Base-by-base conservation (phyloP, 1,140 invertebrate genomes). In the Sitobion miscanthi region DNA sequence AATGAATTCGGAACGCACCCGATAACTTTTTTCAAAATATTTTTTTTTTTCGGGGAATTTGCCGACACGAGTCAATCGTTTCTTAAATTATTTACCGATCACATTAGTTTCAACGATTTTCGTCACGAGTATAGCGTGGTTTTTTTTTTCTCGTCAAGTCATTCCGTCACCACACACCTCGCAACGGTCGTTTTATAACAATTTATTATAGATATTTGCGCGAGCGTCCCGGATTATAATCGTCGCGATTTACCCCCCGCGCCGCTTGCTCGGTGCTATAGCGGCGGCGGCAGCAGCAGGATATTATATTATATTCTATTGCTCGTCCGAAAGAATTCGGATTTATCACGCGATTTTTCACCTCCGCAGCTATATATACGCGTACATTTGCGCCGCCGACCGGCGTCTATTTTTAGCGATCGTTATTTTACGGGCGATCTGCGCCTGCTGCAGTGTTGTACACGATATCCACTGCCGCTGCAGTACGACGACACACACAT, bases 401-500 rank as follows among this genome's bases (percentile, higher is more conserved):
- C 42, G 87, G 38, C 49, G 89, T 90, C 54, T 90, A 90, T 90
- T 90, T 90, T 90, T 90, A 90, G 57, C 89, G 54, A 57, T 57
- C 21, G 88, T 90, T 90, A 90, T 90, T 90, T 90, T 62, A 54
- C 88, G 88, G 88, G 14, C 35, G 88, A 90, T 42, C 35, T 35
- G 89, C 83, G 8, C 35, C 20, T 42, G 42, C 42, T 42, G 17
- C 14, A 0, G 49, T 17, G 49, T 52, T 52, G 11, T 17, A 52
- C 14, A 52, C 20, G 11, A 8, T 23, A 20, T 42, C 38, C 9
- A 25, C 23, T n/a, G 30, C 14, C n/a, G 62, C 62, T 77, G 62
- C 62, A 77, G 42, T 23, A 83, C 9, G 23, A 25, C 2, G 42
- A 54, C 21, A n/a, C 0, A 30, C 5, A 47, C 30, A 35, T 38